Conservation (phyloP, 2,888 invertebrate genomes). For the Bedellia somnulentella region DNA sequence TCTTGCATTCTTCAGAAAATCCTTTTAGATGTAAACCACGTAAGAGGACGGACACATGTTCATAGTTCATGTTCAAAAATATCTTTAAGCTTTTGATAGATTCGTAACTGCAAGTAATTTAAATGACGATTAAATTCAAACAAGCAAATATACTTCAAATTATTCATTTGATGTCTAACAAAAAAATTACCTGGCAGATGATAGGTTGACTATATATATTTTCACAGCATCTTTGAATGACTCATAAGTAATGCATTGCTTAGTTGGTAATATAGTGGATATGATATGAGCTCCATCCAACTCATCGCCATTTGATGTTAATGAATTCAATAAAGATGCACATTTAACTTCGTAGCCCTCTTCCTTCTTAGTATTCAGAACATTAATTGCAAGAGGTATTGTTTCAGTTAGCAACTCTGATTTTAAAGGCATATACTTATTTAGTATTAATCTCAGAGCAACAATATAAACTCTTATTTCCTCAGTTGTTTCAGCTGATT, state of each 20-base stretch:
- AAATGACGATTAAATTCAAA: too few relatives aligned
- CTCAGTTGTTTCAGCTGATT: conserved; percentile 22
- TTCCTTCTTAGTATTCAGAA: conserved; percentile 45
- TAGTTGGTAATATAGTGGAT: too few relatives aligned
- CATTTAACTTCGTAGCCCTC: conserved; percentile 26
- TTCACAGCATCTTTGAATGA: too few relatives aligned
- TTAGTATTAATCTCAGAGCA: conserved; percentile 43
- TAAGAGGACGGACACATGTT: conserved; percentile 53
- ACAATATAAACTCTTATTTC: conserved; percentile 26
- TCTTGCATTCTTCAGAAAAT: conserved; percentile 68
- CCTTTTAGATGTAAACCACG: conserved; percentile 55
- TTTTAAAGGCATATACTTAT: conserved; percentile 36
- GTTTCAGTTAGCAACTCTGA: conserved; percentile 38
- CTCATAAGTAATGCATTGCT: too few relatives aligned
- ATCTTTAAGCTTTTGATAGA: conserved; percentile 52
- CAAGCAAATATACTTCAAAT: too few relatives aligned
- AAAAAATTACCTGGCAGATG: too few relatives aligned
- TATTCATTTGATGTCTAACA: too few relatives aligned
- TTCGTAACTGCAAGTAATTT: conserved; percentile 36
- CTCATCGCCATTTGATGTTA: conserved; percentile 50
- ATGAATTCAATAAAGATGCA: conserved; percentile 31
- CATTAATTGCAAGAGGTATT: conserved; percentile 52
- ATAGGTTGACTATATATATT: too few relatives aligned
- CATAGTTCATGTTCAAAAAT: conserved; percentile 54
- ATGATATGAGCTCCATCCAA: conserved; percentile 2